phyloP scores from a whole-genome alignment of 2,888 invertebrate species.

The Zele albiditarsus region DNA sequence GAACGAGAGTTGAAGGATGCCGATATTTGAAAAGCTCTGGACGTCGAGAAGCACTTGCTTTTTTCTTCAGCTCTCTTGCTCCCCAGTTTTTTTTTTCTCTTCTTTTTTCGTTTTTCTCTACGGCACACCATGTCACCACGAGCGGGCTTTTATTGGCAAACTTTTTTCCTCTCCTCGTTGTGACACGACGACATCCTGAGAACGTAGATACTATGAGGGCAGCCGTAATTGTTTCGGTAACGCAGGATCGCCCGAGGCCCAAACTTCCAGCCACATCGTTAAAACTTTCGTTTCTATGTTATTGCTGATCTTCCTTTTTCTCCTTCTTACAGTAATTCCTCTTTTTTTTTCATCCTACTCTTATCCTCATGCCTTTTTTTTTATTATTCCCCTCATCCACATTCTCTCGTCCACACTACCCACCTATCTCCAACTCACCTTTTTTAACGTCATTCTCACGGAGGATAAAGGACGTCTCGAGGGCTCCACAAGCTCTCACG shows the following conservation, averaged over 20 bases:
- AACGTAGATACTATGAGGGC: slow-evolving; percentile 39
- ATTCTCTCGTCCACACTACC: slow-evolving; percentile 17
- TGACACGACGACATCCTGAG: slow-evolving; percentile 46
- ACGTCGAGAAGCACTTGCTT: slow-evolving; percentile 17
- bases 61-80: background rate
- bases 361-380: background rate
- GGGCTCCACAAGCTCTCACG: slow-evolving; percentile 19
- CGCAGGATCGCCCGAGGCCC: slow-evolving; percentile 42
- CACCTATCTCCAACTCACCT: slow-evolving; percentile 45
- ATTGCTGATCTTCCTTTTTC: slow-evolving; percentile 23
- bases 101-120: background rate
- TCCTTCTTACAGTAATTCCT: background rate
- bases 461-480: slow-evolving; percentile 35
- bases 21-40: slow-evolving; percentile 28
- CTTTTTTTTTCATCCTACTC: slow-evolving; percentile 13
- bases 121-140: slow-evolving; percentile 12
- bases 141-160: slow-evolving; percentile 41
- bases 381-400: slow-evolving; percentile 14
- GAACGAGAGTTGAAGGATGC: slow-evolving; percentile 10
- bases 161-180: slow-evolving; percentile 31
- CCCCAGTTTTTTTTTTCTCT: background rate
- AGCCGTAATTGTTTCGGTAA: slow-evolving; percentile 41
- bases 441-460: slow-evolving; percentile 27
- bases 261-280: slow-evolving; percentile 34
- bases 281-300: slow-evolving; percentile 37